Base-by-base conservation (phyloP, 2,113 vertebrate species). In the Carassius carassius region DNA sequence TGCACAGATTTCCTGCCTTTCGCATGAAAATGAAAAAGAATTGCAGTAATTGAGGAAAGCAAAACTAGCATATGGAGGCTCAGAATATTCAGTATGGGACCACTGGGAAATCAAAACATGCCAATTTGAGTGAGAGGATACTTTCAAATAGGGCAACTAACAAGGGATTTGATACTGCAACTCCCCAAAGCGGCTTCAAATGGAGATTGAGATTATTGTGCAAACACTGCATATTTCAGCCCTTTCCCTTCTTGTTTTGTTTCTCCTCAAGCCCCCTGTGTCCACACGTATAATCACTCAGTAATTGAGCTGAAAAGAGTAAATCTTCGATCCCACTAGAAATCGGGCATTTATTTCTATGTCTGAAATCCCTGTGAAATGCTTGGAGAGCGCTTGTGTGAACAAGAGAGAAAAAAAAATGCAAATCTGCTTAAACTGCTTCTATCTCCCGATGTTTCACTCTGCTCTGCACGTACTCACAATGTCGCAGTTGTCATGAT, bases 251-350 rank as follows among this genome's bases (percentile, higher is more conserved):
- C 77, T 78, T 83, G 87, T 86, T 86, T 70, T 56, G 25, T 41
- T 78, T 14, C 37, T 78, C 76, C 29, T 70, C n/a, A 76, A 85
- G 60, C 87, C 90, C 86, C 91, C 82, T 82, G 89, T 91, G 92
- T 88, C 91, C 91, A 63, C 90, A 91, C 82, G 87, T 87, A 92
- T 90, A 92, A 92, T 91, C 88, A 88, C 89, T 90, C 90, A 86
- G 89, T 90, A 93, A 93, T 87, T 91, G 92, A 93, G 92, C 89
- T 89, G 86, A 90, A 92, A 88, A 56, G 87, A 89, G 91, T 91
- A 92, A 92, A 91, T 90, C 84, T 84, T 83, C n/a, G 75, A 90
- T 88, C 89, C 90, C 90, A 84, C 65, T 92, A 92, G 90, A 89
- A 92, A 88, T 78, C 16, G 89, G 91, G 86, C 91, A 91, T 90